phyloP scores from a whole-genome alignment of 35 echinoderm and acorn worm species.

The Anneissia japonica region DNA sequence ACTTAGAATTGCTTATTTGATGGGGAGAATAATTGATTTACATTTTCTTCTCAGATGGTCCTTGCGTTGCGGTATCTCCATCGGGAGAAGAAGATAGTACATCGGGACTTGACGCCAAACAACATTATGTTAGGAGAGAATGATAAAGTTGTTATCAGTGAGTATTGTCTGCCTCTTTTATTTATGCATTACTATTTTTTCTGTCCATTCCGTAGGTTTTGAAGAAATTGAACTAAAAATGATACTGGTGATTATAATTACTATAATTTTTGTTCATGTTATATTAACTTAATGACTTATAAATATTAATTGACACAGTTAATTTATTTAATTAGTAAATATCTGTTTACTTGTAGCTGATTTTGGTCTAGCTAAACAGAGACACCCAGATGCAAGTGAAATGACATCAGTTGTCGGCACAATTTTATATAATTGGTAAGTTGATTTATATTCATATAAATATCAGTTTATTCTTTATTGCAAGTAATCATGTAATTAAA shows the following conservation, averaged over 20 bases:
- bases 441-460: neutral
- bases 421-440: slow-evolving; percentile 91
- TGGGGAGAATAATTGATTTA: neutral
- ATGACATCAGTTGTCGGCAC: slow-evolving; percentile 98
- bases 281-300: too few species aligned
- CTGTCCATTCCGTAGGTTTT: too few species aligned
- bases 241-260: too few species aligned
- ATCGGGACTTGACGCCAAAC: slow-evolving; percentile 92
- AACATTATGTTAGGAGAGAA: slow-evolving; percentile 99
- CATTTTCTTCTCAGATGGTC: slow-evolving; percentile 55
- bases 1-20: neutral
- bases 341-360: slow-evolving; percentile 67
- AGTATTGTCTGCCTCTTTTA: slow-evolving; percentile 32
- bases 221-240: too few species aligned
- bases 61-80: slow-evolving; percentile 88
- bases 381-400: slow-evolving; percentile 76
- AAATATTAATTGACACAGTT: too few species aligned
- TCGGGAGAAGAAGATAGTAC: slow-evolving; percentile 90
- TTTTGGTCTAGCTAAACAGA: slow-evolving; percentile 94
- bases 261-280: neutral
- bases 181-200: too few species aligned
- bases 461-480: too few species aligned
- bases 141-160: slow-evolving; percentile 94
- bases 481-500: neutral
- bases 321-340: too few species aligned